phyloP scores from a whole-genome alignment of 2,797 vertebrate genomes.

The Coluber constrictor region DNA sequence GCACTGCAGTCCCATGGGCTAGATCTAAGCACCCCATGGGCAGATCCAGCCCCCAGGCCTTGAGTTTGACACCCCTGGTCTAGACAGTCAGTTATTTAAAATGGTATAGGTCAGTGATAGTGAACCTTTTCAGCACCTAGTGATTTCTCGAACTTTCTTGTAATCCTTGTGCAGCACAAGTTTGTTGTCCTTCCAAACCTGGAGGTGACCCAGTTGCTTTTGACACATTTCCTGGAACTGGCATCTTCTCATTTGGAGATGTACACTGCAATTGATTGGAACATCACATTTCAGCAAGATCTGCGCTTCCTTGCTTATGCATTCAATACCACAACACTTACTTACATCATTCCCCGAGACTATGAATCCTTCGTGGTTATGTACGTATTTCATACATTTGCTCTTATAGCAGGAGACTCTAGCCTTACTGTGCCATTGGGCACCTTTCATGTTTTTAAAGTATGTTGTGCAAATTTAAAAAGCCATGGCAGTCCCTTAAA shows the following conservation, averaged over 20 bases:
- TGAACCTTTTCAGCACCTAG: too few species aligned
- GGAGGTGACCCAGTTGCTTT: slow-evolving; percentile 17
- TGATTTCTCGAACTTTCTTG: neutral
- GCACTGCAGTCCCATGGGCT: too few species aligned
- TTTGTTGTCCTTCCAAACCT: slow-evolving; percentile 9
- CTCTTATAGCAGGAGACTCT: neutral
- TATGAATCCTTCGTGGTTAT: slow-evolving; percentile 18
- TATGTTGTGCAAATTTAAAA: neutral
- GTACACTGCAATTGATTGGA: slow-evolving; percentile 20
- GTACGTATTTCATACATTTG: slow-evolving; percentile 33
- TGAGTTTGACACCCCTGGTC: too few species aligned
- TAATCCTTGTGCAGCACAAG: neutral
- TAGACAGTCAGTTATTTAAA: too few species aligned
- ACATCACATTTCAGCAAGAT: slow-evolving; percentile 12
- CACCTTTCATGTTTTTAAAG: neutral
- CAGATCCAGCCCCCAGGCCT: too few species aligned
- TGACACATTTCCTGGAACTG: slow-evolving; percentile 30
- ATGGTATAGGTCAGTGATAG: too few species aligned
- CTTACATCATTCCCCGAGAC: neutral
- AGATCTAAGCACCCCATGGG: too few species aligned
- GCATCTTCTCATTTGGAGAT: neutral
- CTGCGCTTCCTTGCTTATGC: slow-evolving; percentile 5
- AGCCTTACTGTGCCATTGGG: neutral
- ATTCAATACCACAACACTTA: neutral
- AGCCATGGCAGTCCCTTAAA: neutral